Evolutionary conservation across 2,113 vertebrate species (phyloP).

Genomic region (Lonchura striata): DNA sequence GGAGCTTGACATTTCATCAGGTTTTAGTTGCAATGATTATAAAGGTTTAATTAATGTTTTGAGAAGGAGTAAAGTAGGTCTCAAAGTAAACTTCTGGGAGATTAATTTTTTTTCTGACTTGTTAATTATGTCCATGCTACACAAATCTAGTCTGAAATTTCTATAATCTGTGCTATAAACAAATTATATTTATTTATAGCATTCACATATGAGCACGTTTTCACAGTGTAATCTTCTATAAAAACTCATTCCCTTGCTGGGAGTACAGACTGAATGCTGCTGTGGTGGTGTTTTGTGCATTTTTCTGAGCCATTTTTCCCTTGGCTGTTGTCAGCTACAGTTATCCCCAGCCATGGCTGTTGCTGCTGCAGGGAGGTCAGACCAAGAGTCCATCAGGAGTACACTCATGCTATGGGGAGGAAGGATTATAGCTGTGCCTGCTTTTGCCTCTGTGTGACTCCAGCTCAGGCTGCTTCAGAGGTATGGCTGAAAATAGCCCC

Average conservation of each 20-base stretch:
- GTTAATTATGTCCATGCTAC: background rate
- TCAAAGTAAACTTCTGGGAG: background rate
- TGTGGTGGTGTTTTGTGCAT: background rate
- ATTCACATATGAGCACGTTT: background rate
- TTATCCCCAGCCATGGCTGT: background rate
- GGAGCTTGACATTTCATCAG: background rate
- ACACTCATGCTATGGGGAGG: background rate
- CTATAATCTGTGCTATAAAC: background rate
- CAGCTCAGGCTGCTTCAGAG: constrained; percentile 12
- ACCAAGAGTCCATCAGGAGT: background rate
- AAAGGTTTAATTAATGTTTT: background rate
- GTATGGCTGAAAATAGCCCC: background rate
- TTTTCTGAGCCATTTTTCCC: background rate
- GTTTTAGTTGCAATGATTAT: background rate
- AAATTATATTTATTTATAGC: background rate
- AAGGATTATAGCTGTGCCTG: background rate
- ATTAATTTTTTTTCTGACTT: background rate
- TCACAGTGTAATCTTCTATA: background rate
- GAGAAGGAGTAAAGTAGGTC: background rate
- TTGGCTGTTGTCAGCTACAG: background rate
- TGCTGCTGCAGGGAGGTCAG: background rate
- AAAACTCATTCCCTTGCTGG: background rate
- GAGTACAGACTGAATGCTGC: background rate
- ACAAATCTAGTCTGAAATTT: background rate
- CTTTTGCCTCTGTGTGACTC: background rate